Evolutionary conservation across 2,888 invertebrate genomes (phyloP), one percentile per base, ranked within the genome.

Genomic region (Drosophila antonietae): DNA sequence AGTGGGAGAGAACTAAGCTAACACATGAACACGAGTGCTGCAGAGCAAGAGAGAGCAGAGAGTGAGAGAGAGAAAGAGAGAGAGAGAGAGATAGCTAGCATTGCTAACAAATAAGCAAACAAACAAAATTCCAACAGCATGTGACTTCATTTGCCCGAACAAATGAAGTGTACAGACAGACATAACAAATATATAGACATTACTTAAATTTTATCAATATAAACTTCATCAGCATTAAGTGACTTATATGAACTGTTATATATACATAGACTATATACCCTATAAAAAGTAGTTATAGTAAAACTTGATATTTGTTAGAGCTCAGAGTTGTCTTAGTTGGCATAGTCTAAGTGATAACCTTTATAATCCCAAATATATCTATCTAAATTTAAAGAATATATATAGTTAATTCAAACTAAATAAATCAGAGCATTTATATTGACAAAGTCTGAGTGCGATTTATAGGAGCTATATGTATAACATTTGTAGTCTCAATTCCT

Each of bases 131-230:
- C 12, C 39, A 39, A 66, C 72, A 55, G 55, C 59, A 47, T 71
- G 75, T 80, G 83, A 77, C 88, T 83, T 88, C 73, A 88, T 83
- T 88, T 88, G 44, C 64, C 31, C 33, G 46, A 47, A 37, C 51
- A 46, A 57, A 28, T 31, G 39, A 43, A 7, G 20, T 33, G 14
- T 57, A 14, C 58, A 43, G 33, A 46, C 44, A 53, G 33, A 37
- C 60, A 44, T n/a, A 18, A 23, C 20, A 47, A 47, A 39, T 23
- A 41, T 43, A 23, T 39, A 12, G 35, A 52, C 35, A 44, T 65
- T 52, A 35, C 52, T 53, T 52, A 69, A 75, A 73, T 67, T 67
- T 72, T 52, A 79, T 76, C 82, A 87, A 83, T 83, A 83, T 80
- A 83, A 84, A 49, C 73, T 86, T 88, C 75, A 81, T 86, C 75